Base-by-base conservation (phyloP, 2,113 vertebrate species). In the Tychaedon coryphoeus region DNA sequence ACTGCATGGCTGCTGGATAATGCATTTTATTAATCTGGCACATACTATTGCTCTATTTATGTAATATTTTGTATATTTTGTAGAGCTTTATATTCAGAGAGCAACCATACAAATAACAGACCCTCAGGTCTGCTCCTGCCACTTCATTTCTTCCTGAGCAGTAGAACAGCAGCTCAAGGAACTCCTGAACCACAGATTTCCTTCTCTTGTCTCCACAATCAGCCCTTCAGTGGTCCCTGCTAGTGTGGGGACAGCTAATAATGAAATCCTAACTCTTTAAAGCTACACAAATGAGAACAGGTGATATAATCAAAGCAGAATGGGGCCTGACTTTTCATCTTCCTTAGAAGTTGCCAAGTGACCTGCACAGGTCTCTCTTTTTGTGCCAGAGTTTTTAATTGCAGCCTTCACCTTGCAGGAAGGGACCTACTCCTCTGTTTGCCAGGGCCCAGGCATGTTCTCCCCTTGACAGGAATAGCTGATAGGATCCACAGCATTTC, bases 21-120 rank as follows among this genome's bases (percentile, higher is more conserved):
- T 74, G 82, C 90, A 50, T 45, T 51, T 90, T 86, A 94, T 95
- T 95, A 94, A 94, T 94, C 88, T 92, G 88, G 92, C 94, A 92
- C 24, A 67, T 83, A 80, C 51, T 80, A 82, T 74, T 94, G 71
- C 47, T 84, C 62, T 88, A 56, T 92, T 95, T 96, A 50, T 83
- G 57, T 47, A 83, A 86, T 88, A 86, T 78, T 88, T 95, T 67
- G 73, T 80, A 60, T n/a, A 51, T 34, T 95, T 95, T 84, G 60
- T 57, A 64, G 78, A 61, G 62, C 12, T 90, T 92, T 82, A 17
- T 62, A 71, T 81, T 86, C 56, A 60, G 38, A 77, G 34, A 66
- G 56, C 66, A 83, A 23, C 29, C 2, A 2, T 5, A 77, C 51
- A 47, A 86, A 43, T 36, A 70, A 47, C 64, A 90, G 45, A n/a